Conservation (phyloP, 2,113 vertebrate genomes). For the Pogona vitticeps region DNA sequence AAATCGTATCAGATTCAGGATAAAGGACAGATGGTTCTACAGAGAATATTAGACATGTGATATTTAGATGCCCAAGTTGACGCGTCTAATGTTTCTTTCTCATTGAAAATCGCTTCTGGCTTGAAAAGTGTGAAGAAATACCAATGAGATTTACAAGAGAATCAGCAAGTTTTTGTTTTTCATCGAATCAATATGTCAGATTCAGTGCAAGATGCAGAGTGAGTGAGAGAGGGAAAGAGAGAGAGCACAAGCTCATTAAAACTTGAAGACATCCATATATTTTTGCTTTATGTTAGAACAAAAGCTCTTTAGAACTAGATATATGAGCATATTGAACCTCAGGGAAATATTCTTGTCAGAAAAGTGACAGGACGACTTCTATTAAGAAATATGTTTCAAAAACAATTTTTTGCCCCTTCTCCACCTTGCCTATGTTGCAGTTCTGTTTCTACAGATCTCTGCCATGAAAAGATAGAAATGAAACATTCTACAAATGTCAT, state of each 20-base stretch:
- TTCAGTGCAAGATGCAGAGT: not conserved
- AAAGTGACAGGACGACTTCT: not conserved
- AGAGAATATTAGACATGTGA: not conserved
- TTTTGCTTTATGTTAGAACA: not conserved
- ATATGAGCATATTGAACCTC: constrained; percentile 1
- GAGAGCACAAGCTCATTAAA: no score
- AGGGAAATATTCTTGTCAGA: constrained; percentile 20
- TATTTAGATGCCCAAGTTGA: not conserved
- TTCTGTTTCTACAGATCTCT: not conserved
- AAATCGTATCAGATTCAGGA: not conserved
- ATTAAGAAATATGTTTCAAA: not conserved
- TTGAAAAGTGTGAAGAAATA: not conserved
- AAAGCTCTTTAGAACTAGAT: not conserved
- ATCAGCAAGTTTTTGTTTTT: not conserved
- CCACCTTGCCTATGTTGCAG: constrained; percentile 14
- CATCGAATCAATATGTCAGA: constrained; percentile 11
- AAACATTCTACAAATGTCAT: no score
- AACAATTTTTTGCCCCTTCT: not conserved
- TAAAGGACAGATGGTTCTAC: not conserved
- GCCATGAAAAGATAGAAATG: not conserved
- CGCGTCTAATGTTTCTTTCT: constrained; percentile 14
- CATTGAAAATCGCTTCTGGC: not conserved
- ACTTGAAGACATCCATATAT: not conserved
- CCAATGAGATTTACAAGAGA: not conserved
- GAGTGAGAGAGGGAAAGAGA: no score